phyloP scores from a whole-genome alignment of 2,797 vertebrate genomes.

The Tragelaphus oryx region DNA sequence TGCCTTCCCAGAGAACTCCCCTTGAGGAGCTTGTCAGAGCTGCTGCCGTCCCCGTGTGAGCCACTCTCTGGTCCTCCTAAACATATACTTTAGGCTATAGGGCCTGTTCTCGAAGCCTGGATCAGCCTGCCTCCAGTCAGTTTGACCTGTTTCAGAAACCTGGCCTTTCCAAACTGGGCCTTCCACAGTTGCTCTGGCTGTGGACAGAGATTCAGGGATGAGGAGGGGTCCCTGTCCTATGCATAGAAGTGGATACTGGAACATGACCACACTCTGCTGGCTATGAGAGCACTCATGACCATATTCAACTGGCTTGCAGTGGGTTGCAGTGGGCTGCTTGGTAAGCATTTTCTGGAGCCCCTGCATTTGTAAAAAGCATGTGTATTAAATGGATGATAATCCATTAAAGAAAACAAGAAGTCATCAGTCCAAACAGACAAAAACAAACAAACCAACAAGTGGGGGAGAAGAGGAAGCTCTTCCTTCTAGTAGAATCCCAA shows the following conservation, averaged over 20 bases:
- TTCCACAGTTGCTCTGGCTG: not conserved
- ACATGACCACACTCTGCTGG: not conserved
- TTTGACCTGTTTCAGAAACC: not conserved
- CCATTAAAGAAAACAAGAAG: not conserved
- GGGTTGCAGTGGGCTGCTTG: not conserved
- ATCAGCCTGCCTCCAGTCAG: not conserved
- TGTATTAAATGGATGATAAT: not conserved
- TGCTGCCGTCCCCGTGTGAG: not conserved
- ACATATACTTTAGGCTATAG: not conserved
- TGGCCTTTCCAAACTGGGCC: not conserved
- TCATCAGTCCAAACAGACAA: not conserved
- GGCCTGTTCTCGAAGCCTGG: not conserved
- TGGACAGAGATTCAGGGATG: not conserved
- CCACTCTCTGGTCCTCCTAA: not conserved
- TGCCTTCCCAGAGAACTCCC: not conserved
- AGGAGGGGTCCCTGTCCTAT: not conserved
- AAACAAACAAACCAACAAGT: not conserved
- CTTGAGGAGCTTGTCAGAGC: not conserved
- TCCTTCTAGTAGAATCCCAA: not conserved
- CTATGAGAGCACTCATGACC: not conserved
- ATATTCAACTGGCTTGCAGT: not conserved
- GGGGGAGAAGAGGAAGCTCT: not conserved
- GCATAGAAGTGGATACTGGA: not conserved
- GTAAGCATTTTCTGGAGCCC: not conserved
- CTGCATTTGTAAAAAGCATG: not conserved